Evolutionary conservation across 2,797 vertebrate genomes (phyloP).

Genomic region (Pempheris klunzingeri): DNA sequence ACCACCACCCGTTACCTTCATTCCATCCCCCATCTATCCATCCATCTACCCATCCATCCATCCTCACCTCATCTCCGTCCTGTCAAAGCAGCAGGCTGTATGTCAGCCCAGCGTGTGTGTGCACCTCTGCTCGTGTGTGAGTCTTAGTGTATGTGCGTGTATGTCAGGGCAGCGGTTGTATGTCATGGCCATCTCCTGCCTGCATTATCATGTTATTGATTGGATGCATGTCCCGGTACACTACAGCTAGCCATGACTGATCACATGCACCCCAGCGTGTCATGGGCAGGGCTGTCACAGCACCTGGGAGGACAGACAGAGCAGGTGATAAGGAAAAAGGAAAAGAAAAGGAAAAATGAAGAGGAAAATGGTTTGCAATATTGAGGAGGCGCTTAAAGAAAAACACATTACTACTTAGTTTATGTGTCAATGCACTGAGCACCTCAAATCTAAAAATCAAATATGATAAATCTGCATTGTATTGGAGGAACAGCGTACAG

Average conservation of each 20-base stretch:
- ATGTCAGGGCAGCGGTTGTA: slow-evolving; percentile 57
- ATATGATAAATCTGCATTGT: not conserved
- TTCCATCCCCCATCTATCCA: slow-evolving; percentile 50
- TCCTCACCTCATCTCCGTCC: slow-evolving; percentile 76
- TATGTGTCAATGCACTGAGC: not conserved
- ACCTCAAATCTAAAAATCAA: not conserved
- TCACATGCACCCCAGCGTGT: slow-evolving; percentile 62
- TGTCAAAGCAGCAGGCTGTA: slow-evolving; percentile 69
- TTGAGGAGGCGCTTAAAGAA: not conserved
- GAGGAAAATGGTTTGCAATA: slow-evolving; percentile 9
- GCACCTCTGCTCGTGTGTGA: slow-evolving; percentile 25
- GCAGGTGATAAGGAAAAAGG: slow-evolving; percentile 24
- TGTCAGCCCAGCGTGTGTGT: slow-evolving; percentile 57
- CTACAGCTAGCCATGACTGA: slow-evolving; percentile 68
- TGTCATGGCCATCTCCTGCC: slow-evolving; percentile 71
- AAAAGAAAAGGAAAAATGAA: slow-evolving; percentile 6
- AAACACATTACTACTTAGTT: too few relatives aligned
- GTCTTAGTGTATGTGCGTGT: slow-evolving; percentile 38
- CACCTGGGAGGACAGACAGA: slow-evolving; percentile 22
- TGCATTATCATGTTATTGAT: slow-evolving; percentile 82
- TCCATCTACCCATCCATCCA: slow-evolving; percentile 66
- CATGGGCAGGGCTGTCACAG: slow-evolving; percentile 33
- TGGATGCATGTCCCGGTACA: slow-evolving; percentile 59
- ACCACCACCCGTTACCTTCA: slow-evolving; percentile 73
- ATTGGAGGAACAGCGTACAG: not conserved